Evolutionary conservation across 2,797 vertebrate genomes (phyloP).

Genomic region (Mus caroli): DNA sequence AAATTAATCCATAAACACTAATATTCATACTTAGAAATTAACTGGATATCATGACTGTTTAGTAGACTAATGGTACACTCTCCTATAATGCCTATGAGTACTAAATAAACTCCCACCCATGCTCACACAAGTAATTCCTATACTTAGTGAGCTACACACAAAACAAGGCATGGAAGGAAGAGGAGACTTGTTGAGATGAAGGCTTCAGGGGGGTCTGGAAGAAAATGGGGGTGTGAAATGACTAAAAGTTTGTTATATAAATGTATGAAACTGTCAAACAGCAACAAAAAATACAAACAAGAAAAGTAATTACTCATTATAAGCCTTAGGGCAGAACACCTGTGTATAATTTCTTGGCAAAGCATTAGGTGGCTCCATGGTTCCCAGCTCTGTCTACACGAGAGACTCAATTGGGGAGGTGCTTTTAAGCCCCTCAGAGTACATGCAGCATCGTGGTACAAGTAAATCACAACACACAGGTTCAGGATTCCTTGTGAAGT

Average conservation of each 20-base stretch:
- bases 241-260: neutral
- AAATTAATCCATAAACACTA: neutral
- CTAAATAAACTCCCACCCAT: neutral
- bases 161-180: neutral
- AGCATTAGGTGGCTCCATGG: neutral
- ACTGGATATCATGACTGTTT: neutral
- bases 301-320: constrained; percentile 15
- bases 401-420: neutral
- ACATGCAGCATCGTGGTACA: rapidly evolving
- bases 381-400: neutral
- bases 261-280: neutral
- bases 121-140: neutral
- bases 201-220: neutral
- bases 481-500: neutral
- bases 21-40: neutral
- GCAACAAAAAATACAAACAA: neutral
- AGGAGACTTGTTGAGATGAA: neutral
- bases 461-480: neutral
- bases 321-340: neutral
- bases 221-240: neutral
- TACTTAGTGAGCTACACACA: no score
- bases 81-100: no score
- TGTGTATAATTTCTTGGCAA: neutral
- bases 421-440: neutral
- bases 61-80: neutral